These are phyloP conservation scores for Mimumesa dahlbomi DNA, from an alignment of 2,888 invertebrate genomes.

Conservation along the genomic window DNA sequence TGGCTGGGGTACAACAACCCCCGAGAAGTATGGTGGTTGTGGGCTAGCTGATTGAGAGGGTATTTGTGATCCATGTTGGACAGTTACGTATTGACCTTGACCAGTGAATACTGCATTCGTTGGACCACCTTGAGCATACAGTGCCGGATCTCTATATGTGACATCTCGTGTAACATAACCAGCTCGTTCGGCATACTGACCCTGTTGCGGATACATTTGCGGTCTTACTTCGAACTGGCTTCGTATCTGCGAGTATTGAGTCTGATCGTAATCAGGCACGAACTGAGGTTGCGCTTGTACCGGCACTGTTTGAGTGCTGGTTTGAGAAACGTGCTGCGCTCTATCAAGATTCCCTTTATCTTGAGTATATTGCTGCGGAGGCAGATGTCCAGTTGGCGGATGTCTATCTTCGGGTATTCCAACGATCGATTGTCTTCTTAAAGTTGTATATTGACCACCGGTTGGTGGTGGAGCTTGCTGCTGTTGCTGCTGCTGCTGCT, in stretches of 20 bases:
- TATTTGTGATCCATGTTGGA: conserved; percentile 70
- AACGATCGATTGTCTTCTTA: conserved; percentile 66
- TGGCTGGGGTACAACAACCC: conserved; percentile 70
- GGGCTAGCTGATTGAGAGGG: conserved; percentile 74
- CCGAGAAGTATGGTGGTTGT: conserved; percentile 74
- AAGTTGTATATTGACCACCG: conserved; percentile 55
- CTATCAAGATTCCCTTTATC: conserved; percentile 69
- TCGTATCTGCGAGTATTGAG: conserved; percentile 74
- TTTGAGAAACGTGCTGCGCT: conserved; percentile 73
- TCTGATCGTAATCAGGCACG: conserved; percentile 71
- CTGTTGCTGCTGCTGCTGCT: too few species aligned
- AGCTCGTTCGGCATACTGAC: conserved; percentile 72
- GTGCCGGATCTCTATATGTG: conserved; percentile 70
- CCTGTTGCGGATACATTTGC: conserved; percentile 71
- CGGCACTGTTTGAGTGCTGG: conserved; percentile 73
- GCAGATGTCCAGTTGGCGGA: conserved; percentile 67
- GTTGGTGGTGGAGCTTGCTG: too few species aligned
- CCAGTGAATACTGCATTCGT: conserved; percentile 70
- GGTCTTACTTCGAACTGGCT: conserved; percentile 73
- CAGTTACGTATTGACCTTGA: conserved; percentile 73
- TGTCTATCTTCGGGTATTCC: conserved; percentile 72
- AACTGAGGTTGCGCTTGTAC: conserved; percentile 76
- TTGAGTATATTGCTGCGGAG: conserved; percentile 68
- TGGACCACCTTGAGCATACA: conserved; percentile 69
- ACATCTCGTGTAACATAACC: conserved; percentile 76